phyloP scores from a whole-genome alignment of 2,797 vertebrate species.

The Pipistrellus kuhlii region DNA sequence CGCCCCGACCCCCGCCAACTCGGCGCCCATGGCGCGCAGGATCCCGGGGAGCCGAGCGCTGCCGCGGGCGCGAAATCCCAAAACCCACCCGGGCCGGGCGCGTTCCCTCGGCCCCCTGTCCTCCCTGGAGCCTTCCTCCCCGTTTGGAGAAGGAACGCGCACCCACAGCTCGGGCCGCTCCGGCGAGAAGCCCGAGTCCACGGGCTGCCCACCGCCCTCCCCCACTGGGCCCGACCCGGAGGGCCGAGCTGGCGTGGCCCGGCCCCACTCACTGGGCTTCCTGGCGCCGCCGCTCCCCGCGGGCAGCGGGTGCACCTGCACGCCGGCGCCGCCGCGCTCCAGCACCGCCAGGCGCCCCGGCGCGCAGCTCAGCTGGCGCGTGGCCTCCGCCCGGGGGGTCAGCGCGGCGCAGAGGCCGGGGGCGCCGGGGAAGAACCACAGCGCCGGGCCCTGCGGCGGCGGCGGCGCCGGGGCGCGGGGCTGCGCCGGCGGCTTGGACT shows the following conservation, averaged over 20 bases:
- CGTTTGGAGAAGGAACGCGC: too few species aligned
- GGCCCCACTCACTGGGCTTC: slow-evolving; percentile 69
- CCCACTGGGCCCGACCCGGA: too few species aligned
- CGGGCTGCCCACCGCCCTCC: background rate
- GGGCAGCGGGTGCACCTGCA: slow-evolving; percentile 66
- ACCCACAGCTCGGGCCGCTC: background rate
- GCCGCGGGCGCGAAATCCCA: background rate
- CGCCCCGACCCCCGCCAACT: background rate
- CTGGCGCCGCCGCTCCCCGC: background rate
- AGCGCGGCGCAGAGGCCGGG: background rate
- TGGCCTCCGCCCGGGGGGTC: background rate
- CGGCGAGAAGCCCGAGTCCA: rapidly evolving
- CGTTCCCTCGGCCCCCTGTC: rapidly evolving
- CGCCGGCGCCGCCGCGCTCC: slow-evolving; percentile 60
- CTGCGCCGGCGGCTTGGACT: background rate
- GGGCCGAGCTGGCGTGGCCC: background rate
- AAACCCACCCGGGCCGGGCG: rapidly evolving
- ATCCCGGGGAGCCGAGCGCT: rapidly evolving
- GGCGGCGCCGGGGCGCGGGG: too few species aligned
- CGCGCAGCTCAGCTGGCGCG: slow-evolving; percentile 65
- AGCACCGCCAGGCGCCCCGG: slow-evolving; percentile 61
- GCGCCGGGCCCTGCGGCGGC: background rate
- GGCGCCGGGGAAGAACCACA: slow-evolving; percentile 71
- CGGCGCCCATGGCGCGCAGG: rapidly evolving
- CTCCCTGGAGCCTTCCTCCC: rapidly evolving